Evolutionary conservation across 2,797 vertebrate genomes (phyloP), one percentile per base, ranked within the genome.

Genomic region (Neomorphus geoffroyi): DNA sequence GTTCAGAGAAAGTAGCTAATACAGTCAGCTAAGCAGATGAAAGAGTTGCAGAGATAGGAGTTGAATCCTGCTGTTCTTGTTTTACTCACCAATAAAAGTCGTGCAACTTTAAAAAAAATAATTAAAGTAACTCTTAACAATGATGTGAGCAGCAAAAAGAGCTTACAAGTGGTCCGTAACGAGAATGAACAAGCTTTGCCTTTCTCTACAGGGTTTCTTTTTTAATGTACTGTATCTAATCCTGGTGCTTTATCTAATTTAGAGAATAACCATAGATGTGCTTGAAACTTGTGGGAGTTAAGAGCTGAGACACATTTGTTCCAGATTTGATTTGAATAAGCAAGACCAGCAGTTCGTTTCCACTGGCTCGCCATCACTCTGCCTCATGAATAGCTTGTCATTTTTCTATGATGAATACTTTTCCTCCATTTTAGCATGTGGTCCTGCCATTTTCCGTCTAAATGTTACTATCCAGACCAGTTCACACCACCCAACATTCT

Each of bases 1-100:
- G 88, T 67, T 94, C 88, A 81, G 78, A 53, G 80, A 82, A 96
- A 96, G 90, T 86, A 84, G 30, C 69, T 96, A 90, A 93, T 85
- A 58, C 21, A 94, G 90, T 58, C 72, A 90, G 50, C 57, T 86
- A 93, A 87, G 66, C 62, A 90, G 71, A 94, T 94, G 74, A 94
- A 96, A 96, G 94, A 69, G 27, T 65, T 94, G 32, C 3, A 39
- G 45, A 88, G 30, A 67, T 61, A 54, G 74, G 32, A 80, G 33
- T 60, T 88, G 83, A 22, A 92, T 81, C 74, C 60, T 83, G 57
- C 50, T 96, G 41, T 86, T 97, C 54, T 80, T 96, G 46, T 89
- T 96, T 94, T 81, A 92, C 46, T 54, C 71, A 79, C 48, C 53
- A 70, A 61, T 86, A 75, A 80, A 91, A 92, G 69, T 79, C 1